Evolutionary conservation across 2,888 invertebrate species (phyloP).

Genomic region (Heliconius cydno): DNA sequence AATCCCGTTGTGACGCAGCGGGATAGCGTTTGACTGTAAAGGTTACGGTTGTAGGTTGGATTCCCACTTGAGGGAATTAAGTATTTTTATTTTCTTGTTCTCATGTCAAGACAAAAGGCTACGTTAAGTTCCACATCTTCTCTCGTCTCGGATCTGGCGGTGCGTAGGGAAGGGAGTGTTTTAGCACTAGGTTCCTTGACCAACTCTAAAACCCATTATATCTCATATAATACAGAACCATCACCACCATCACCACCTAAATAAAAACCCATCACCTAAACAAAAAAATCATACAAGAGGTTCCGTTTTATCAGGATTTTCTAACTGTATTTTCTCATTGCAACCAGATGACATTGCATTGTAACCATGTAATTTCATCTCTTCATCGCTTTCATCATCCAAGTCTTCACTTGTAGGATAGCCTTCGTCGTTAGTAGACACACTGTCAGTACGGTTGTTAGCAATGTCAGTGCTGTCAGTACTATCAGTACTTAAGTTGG

Average conservation of each 20-base stretch:
- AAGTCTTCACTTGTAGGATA: slow-evolving; percentile 47
- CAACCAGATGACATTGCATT: slow-evolving; percentile 69
- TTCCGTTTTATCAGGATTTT: slow-evolving; percentile 73
- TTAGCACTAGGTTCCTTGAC: too few species aligned
- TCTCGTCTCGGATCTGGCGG: too few species aligned
- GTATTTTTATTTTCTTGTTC: background rate
- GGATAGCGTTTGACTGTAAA: background rate
- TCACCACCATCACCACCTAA: slow-evolving; percentile 44
- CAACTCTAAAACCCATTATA: background rate
- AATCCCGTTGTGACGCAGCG: background rate
- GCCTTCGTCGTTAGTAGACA: slow-evolving; percentile 41
- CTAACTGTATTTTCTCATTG: slow-evolving; percentile 68
- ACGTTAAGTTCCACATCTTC: background rate
- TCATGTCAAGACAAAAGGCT: background rate
- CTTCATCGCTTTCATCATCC: slow-evolving; percentile 54
- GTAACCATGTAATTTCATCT: slow-evolving; percentile 67
- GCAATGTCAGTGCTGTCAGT: slow-evolving; percentile 29
- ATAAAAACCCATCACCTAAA: slow-evolving; percentile 36
- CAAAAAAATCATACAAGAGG: slow-evolving; percentile 63
- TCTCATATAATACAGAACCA: background rate
- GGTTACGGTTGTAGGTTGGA: background rate
- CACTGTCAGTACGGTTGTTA: slow-evolving; percentile 34
- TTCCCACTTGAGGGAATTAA: background rate
- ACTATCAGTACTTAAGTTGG: slow-evolving; percentile 32
- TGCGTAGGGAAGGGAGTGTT: too few species aligned